Base-by-base conservation (phyloP, 1,140 invertebrate species). In the Drosophila micromelanica region DNA sequence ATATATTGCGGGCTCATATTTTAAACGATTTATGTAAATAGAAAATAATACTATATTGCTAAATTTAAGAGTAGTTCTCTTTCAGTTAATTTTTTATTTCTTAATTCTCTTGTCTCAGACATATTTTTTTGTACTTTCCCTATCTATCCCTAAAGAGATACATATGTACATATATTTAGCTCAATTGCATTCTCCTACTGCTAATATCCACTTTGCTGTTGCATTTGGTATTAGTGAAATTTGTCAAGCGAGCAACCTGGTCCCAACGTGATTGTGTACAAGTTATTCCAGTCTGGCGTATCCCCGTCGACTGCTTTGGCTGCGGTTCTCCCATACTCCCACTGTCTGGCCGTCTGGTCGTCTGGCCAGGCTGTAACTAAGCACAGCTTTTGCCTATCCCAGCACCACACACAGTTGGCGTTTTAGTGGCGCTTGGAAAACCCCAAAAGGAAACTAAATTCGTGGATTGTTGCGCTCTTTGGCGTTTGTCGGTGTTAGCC, bases 371-470 rank as follows among this genome's bases (percentile, higher is more conserved):
- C 55, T 46, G 55, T 68, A 73, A 69, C 55, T 73, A 61, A 73
- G 64, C 64, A 72, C 71, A 69, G 71, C 57, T 69, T 57, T 57
- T 69, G 71, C 56, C 65, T 62, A 69, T 62, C 46, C 37, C 56
- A 42, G 38, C 51, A 37, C 45, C 56, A n/a, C 48, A 49, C 64
- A 73, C 64, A 73, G 64, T 73, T 69, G 71, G 71, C 65, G 32
- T 69, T 73, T 73, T 73, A 73, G 71, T 73, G 57, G 49, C 42
- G 56, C 64, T 52, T 15, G 70, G 45, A 48, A 73, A 62, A 64
- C 68, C 81, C 81, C 82, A 78, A 76, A 87, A 76, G 78, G 71
- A 87, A 86, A 87, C 82, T 87, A 82, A 86, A 86, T 78, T 87
- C 78, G 82, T 87, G 78, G 81, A 86, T 86, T 86, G 78, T 78